Evolutionary conservation across 2,113 vertebrate genomes (phyloP).

Genomic region (Lates calcarifer): DNA sequence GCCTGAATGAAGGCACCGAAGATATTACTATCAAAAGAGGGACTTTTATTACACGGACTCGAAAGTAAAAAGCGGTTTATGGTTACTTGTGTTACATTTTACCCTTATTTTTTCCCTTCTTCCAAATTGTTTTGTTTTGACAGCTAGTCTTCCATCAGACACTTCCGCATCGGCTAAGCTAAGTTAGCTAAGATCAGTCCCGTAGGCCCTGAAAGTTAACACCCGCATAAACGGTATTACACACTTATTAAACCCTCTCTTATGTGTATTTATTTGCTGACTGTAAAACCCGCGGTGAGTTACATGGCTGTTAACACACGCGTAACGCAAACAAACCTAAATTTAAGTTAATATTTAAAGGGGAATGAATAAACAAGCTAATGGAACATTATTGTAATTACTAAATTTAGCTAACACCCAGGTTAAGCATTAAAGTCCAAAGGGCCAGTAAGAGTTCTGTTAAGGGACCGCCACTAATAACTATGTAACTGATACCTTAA

Average conservation of each 20-base stretch:
- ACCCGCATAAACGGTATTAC: not conserved
- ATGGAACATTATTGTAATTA: not conserved
- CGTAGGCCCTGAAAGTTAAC: constrained; percentile 19
- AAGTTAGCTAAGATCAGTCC: constrained; percentile 19
- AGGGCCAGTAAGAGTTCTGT: not conserved
- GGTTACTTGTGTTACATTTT: rapidly evolving
- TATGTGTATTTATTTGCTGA: not conserved
- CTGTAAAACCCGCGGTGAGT: not conserved
- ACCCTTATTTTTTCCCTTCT: rapidly evolving
- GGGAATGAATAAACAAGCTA: not conserved
- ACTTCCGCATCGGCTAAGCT: constrained; percentile 68
- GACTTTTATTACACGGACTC: rapidly evolving
- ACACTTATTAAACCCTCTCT: not conserved
- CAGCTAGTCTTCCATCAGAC: not conserved
- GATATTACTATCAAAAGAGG: rapidly evolving
- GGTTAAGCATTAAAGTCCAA: not conserved
- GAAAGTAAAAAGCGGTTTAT: rapidly evolving
- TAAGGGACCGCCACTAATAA: too few species aligned
- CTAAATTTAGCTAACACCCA: not conserved
- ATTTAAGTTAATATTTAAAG: not conserved
- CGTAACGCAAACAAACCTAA: not conserved
- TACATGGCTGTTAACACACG: not conserved
- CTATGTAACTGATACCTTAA: too few species aligned
- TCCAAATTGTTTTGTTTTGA: not conserved
- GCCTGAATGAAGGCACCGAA: not conserved